Evolutionary conservation across 2,113 vertebrate genomes (phyloP).

Genomic region (Salvelinus fontinalis): DNA sequence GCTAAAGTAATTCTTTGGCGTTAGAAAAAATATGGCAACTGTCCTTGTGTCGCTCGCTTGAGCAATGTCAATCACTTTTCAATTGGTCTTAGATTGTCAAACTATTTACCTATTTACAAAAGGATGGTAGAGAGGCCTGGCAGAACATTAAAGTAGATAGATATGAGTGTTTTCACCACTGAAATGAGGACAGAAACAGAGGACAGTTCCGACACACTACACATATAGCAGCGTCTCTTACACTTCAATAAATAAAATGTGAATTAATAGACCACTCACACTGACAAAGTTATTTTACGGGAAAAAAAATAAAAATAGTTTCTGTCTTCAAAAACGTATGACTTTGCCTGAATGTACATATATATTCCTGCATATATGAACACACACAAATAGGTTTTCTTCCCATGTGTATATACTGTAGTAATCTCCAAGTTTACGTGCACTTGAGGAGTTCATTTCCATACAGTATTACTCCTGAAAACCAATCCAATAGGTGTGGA

Average conservation of each 20-base stretch:
- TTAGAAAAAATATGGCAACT: slow-evolving; percentile 79
- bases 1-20: slow-evolving; percentile 80
- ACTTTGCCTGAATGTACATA: slow-evolving; percentile 38
- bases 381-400: slow-evolving; percentile 36
- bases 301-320: slow-evolving; percentile 24
- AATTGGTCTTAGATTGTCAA: slow-evolving; percentile 77
- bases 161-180: slow-evolving; percentile 54
- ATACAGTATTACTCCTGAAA: slow-evolving; percentile 12
- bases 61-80: slow-evolving; percentile 70
- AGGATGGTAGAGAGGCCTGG: slow-evolving; percentile 72
- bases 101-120: slow-evolving; percentile 78
- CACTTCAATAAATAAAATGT: slow-evolving; percentile 67
- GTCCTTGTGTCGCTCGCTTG: slow-evolving; percentile 55
- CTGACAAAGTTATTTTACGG: slow-evolving; percentile 39
- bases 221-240: slow-evolving; percentile 77
- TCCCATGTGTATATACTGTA: slow-evolving; percentile 11
- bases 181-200: slow-evolving; percentile 57
- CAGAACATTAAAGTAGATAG: slow-evolving; percentile 58
- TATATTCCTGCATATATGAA: slow-evolving; percentile 37
- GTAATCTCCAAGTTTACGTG: slow-evolving; percentile 26
- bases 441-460: slow-evolving; percentile 20
- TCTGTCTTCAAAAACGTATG: slow-evolving; percentile 18
- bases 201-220: slow-evolving; percentile 60
- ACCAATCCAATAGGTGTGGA: slow-evolving; percentile 21
- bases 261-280: slow-evolving; percentile 50